Evolutionary conservation across 2,888 invertebrate genomes (phyloP), one percentile per base, ranked within the genome.

Genomic region (Automeris io): DNA sequence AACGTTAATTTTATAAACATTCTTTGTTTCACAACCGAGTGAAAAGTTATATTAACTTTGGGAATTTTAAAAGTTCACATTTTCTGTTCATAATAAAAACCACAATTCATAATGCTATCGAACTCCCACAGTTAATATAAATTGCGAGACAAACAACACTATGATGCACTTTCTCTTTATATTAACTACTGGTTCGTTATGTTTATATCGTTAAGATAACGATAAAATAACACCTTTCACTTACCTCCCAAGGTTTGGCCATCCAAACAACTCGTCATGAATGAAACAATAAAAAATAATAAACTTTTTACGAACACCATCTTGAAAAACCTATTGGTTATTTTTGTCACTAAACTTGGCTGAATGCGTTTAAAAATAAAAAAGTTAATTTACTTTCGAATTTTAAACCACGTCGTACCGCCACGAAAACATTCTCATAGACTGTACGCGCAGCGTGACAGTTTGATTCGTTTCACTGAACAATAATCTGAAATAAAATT

Each of bases 181-280:
- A 42, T 40, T 40, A 34, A 41, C 43, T 38, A 39, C 35, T 32
- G 16, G n/a, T 19, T 38, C 23, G 26, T 35, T 35, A 35, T 37
- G 23, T 11, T 42, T 47, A 57, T 46, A 57, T 23, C 16, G 8
- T 9, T 12, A 37, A 11, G 18, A 31, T 18, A 31, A 32, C 16
- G 13, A 16, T 16, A 53, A 47, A 65, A 62, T 67, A 61, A 57
- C 57, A 37, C 80, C 81, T 81, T 81, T 83, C 80, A 81, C 83
- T 83, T 47, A 82, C 82, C 83, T 39, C 70, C 66, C 77, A 80
- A 78, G 72, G 78, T 76, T 56, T 81, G 80, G 37, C 74, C 79
- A 43, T 72, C 68, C 51, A 73, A 53, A 41, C 72, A 63, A 36
- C 69, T 54, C 41, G 66, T 65, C 57, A 71, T 57, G 18, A 61